phyloP scores from a whole-genome alignment of 2,888 invertebrate genomes.

The Trisateles emortualis region DNA sequence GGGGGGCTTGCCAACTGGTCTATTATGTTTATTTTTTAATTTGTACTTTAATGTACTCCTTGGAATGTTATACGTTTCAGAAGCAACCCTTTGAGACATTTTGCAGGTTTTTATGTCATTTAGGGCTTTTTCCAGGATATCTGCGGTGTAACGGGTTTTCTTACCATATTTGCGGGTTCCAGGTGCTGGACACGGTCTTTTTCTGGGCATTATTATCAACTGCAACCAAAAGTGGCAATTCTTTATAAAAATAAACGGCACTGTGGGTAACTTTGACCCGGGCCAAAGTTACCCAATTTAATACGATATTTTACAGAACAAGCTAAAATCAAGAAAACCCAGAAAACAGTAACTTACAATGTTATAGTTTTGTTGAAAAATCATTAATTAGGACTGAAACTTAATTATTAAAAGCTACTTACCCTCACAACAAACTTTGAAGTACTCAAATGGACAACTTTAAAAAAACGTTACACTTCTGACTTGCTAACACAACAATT shows the following conservation, averaged over 20 bases:
- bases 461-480: background rate
- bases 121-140: conserved; percentile 6
- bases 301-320: background rate
- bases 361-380: background rate
- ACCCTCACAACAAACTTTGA: background rate
- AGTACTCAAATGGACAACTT: too few species aligned
- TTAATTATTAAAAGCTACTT: background rate
- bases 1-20: conserved; percentile 7
- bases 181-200: conserved; percentile 4
- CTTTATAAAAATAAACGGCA: conserved; percentile 6
- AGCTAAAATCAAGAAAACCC: background rate
- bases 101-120: conserved; percentile 9
- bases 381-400: background rate
- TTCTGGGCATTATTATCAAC: conserved; percentile 6
- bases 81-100: conserved; percentile 5
- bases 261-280: conserved; percentile 6
- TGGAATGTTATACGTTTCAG: conserved; percentile 10
- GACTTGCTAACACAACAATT: background rate
- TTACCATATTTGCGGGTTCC: conserved; percentile 8
- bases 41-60: conserved; percentile 13
- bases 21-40: conserved; percentile 9
- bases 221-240: conserved; percentile 4
- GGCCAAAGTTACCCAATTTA: conserved; percentile 7
- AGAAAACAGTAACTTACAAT: background rate
- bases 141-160: conserved; percentile 5